Evolutionary conservation across 1,140 invertebrate species (phyloP).

Genomic region (Penaeus japonicus): DNA sequence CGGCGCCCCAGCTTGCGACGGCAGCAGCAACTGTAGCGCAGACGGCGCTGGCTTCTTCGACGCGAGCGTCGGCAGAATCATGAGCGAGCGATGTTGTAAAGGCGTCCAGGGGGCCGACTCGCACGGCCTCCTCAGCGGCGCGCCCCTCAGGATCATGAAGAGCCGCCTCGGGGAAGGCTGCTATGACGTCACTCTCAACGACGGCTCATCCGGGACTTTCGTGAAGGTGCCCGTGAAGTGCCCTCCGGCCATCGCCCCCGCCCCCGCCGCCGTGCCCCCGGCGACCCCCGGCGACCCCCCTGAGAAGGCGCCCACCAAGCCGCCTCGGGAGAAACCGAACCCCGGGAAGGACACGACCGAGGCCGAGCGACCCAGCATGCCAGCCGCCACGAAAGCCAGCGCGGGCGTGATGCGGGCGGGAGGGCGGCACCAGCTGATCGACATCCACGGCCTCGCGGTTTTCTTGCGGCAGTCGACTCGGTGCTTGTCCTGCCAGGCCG

Average conservation of each 20-base stretch:
- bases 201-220: not conserved
- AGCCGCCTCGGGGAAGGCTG: not conserved
- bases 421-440: conserved; percentile 32
- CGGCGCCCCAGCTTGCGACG: too few species aligned
- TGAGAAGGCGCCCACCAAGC: not conserved
- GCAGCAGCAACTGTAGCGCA: too few species aligned
- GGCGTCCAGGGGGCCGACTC: not conserved
- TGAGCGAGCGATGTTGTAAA: too few species aligned
- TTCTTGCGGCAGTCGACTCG: conserved; percentile 34
- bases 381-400: too few species aligned
- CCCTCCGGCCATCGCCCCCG: not conserved
- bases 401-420: conserved; percentile 7
- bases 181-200: not conserved
- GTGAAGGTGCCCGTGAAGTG: not conserved
- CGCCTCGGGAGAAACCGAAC: not conserved
- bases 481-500: conserved; percentile 14
- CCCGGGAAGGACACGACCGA: not conserved
- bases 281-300: not conserved
- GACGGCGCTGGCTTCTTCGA: too few species aligned
- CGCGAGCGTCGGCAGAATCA: too few species aligned
- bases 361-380: not conserved
- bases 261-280: not conserved
- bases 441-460: conserved; percentile 42
- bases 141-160: not conserved
- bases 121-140: not conserved